Evolutionary conservation across 2,797 vertebrate species (phyloP).

Genomic region (Spea hammondii): DNA sequence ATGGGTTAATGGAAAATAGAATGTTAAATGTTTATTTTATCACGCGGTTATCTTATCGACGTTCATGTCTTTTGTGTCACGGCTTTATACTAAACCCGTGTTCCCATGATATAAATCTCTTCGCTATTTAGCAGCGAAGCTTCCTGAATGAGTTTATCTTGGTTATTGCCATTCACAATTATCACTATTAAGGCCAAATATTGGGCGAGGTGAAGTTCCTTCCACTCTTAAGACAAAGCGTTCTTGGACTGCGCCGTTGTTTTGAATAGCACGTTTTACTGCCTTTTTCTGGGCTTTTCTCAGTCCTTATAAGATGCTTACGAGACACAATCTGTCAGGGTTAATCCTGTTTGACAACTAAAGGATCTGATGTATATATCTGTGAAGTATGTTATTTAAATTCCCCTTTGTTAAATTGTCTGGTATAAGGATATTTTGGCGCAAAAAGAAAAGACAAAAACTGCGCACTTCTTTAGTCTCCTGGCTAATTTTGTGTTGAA

Average conservation of each 20-base stretch:
- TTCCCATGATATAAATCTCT: slow-evolving; percentile 20
- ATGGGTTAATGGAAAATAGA: no score
- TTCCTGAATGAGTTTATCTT: slow-evolving; percentile 46
- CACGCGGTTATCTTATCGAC: background rate
- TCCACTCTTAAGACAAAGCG: slow-evolving; percentile 35
- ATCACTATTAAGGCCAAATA: slow-evolving; percentile 29
- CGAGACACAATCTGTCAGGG: background rate
- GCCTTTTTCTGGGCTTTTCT: background rate
- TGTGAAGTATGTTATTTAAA: no score
- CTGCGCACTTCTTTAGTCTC: no score
- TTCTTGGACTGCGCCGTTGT: slow-evolving; percentile 20
- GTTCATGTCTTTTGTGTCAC: background rate
- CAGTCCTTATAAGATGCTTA: slow-evolving; percentile 17
- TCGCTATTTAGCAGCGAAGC: background rate
- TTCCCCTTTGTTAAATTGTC: no score
- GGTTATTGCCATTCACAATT: slow-evolving; percentile 34
- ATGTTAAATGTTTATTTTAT: background rate
- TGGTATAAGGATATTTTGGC: no score
- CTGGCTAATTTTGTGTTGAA: no score
- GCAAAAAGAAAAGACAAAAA: no score
- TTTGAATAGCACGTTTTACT: slow-evolving; percentile 17
- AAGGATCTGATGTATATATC: no score
- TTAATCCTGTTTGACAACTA: background rate
- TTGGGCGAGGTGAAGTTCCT: slow-evolving; percentile 34
- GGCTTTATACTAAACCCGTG: background rate